Percentiles rank a stretch among this genome's conserved stretches.
phyloP scores from a whole-genome alignment of 2,113 vertebrate species.

The Eptatretus burgeri region DNA sequence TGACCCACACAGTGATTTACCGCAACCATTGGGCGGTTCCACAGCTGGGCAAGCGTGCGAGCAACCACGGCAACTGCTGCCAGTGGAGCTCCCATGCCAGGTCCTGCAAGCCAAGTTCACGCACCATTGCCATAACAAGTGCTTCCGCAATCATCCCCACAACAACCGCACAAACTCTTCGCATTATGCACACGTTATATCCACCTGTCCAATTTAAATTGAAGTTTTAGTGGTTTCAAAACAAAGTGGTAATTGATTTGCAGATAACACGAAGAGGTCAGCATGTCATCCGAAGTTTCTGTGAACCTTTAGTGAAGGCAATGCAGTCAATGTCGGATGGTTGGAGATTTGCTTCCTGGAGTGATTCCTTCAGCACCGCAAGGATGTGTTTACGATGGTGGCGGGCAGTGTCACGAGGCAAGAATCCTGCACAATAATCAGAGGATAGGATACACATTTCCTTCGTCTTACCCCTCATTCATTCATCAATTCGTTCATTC shows the following conservation, averaged over 20 bases:
- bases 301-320: conserved; percentile 48
- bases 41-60: conserved; percentile 45
- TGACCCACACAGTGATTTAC: conserved; percentile 71
- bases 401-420: conserved; percentile 43
- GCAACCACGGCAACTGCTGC: conserved; percentile 39
- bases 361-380: conserved; percentile 34
- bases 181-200: too few species aligned
- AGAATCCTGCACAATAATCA: conserved; percentile 26
- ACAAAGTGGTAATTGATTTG: too few species aligned
- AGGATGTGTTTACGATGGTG: conserved; percentile 40
- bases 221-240: too few species aligned
- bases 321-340: conserved; percentile 40
- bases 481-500: not conserved
- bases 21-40: conserved; percentile 42
- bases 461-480: not conserved
- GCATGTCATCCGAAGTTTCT: too few species aligned
- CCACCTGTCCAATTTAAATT: too few species aligned
- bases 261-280: too few species aligned
- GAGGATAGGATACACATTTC: not conserved
- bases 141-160: too few species aligned
- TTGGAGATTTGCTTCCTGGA: conserved; percentile 28
- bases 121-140: too few species aligned
- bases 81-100: conserved; percentile 60
- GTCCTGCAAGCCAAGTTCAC: conserved; percentile 19
- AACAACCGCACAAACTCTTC: too few species aligned